Evolutionary conservation across 2,888 invertebrate genomes (phyloP), one percentile per base, ranked within the genome.

Genomic region (Lycocerus yunnanus): DNA sequence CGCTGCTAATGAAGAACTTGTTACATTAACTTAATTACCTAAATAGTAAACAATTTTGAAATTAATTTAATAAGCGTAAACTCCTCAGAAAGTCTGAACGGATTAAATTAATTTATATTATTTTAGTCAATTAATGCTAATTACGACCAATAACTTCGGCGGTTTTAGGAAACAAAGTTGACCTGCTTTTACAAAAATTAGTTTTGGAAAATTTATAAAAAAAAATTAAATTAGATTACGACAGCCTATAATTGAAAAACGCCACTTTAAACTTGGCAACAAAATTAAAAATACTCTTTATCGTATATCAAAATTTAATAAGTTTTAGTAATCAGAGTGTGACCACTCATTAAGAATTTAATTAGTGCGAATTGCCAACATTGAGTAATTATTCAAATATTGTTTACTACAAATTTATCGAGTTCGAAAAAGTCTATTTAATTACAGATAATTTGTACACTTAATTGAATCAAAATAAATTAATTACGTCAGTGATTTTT

Each of bases 361-460:
- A 63, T 63, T 63, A 15, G 61, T 63, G 16, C 13, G 61, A n/a
- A 20, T 20, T 63, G 61, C 61, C 61, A 20, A 63, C 61, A 63
- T 63, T 63, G 20, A 63, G 18, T 63, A 63, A 63, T 63, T 63
- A 63, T 63, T 63, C 20, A 63, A 63, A 63, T 63, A 63, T 63
- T 63, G 61, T 63, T 63, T 63, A 15, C 61, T 63, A 63, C 16
- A 63, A 15, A 63, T 63, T 63, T 63, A 63, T 63, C 61, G 61
- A 10, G 13, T 63, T 18, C n/a, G 20, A 18, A 63, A 63, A 63
- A 18, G 8, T 43, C 6, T 2, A 13, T n/a, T 43, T 43, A 43
- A 43, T n/a, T n/a, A n/a, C 43, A 43, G 43, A 43, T 43, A 43
- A 43, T 43, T 43, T 43, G 43, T 43, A 43, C 6, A 6, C n/a